Conservation (phyloP, 2,888 invertebrate species). For the Nephrocerus scutellatus region DNA sequence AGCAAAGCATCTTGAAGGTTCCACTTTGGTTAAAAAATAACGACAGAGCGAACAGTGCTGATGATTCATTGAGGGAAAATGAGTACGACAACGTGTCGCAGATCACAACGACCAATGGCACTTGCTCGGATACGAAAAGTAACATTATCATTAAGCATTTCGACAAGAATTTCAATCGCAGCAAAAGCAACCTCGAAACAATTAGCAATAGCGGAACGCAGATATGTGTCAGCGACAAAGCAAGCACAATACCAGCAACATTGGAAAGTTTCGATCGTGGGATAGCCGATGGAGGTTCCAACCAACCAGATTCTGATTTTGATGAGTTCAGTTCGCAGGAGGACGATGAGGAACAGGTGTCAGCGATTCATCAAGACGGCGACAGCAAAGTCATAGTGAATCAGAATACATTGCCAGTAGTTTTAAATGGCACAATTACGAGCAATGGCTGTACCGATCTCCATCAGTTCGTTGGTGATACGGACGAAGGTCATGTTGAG, state of each 20-base stretch:
- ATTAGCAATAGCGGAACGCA: conserved; percentile 36
- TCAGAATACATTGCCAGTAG: too few relatives aligned
- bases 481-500: neutral
- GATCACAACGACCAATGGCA: conserved; percentile 9
- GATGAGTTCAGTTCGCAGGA: conserved; percentile 78
- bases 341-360: conserved; percentile 48
- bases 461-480: conserved; percentile 9
- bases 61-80: conserved; percentile 21
- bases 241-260: conserved; percentile 25
- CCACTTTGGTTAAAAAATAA: conserved; percentile 48
- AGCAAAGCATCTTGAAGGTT: conserved; percentile 77
- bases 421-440: too few relatives aligned
- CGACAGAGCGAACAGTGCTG: conserved; percentile 31
- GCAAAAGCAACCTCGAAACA: conserved; percentile 46
- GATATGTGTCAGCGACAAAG: conserved; percentile 31
- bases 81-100: conserved; percentile 22
- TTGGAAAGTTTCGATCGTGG: conserved; percentile 42
- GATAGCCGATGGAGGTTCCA: conserved; percentile 69
- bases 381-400: conserved; percentile 17
- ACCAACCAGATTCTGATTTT: conserved; percentile 80
- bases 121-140: conserved; percentile 21
- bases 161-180: conserved; percentile 40
- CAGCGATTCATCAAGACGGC: conserved; percentile 20
- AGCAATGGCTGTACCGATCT: too few relatives aligned
- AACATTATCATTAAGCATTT: conserved; percentile 23